Evolutionary conservation across 1,140 invertebrate species (phyloP).

Genomic region (Adoxophyes honmai): DNA sequence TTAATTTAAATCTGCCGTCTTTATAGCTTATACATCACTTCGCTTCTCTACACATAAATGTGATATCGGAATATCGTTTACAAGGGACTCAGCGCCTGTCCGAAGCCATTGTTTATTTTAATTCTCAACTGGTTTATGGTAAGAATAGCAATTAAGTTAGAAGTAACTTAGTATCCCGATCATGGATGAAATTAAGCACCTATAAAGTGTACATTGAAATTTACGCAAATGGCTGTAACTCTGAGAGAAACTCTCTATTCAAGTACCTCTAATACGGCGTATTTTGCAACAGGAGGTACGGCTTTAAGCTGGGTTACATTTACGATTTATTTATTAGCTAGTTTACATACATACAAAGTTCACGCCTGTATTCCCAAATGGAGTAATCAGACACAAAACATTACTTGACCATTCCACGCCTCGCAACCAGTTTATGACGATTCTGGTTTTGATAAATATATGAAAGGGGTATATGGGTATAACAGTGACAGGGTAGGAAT

Average conservation of each 20-base stretch:
- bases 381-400: too few species aligned
- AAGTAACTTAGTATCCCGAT: background rate
- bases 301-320: too few species aligned
- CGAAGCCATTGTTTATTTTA: background rate
- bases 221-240: background rate
- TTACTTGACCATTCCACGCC: too few species aligned
- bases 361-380: too few species aligned
- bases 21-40: background rate
- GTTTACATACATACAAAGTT: too few species aligned
- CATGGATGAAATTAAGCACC: background rate
- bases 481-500: too few species aligned
- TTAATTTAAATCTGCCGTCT: conserved; percentile 10
- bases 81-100: background rate
- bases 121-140: background rate
- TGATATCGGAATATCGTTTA: background rate
- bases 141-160: background rate
- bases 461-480: too few species aligned
- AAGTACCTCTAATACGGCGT: background rate
- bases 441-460: too few species aligned
- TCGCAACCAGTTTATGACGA: too few species aligned
- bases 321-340: too few species aligned
- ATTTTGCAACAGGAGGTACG: conserved; percentile 4
- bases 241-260: background rate
- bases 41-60: background rate
- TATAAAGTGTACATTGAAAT: background rate